phyloP scores from a whole-genome alignment of 2,888 invertebrate species.

The Notodonta dromedarius region DNA sequence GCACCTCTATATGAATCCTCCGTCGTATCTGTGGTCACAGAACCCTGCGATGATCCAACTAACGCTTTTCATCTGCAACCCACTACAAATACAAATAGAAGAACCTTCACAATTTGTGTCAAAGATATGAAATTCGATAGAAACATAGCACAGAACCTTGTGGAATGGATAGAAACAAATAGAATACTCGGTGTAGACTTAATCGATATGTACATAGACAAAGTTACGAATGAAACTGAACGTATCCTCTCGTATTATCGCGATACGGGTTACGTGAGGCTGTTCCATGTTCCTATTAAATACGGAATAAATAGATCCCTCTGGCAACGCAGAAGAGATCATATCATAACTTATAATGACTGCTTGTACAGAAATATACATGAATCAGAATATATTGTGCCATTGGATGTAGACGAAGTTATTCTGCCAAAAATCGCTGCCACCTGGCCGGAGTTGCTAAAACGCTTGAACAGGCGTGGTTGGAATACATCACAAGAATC shows the following conservation, averaged over 20 bases:
- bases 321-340: slow-evolving; percentile 89
- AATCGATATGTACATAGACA: slow-evolving; percentile 87
- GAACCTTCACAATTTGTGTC: slow-evolving; percentile 87
- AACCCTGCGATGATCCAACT: slow-evolving; percentile 77
- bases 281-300: slow-evolving; percentile 82
- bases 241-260: slow-evolving; percentile 84
- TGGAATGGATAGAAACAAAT: slow-evolving; percentile 90
- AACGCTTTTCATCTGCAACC: slow-evolving; percentile 69
- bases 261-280: slow-evolving; percentile 71
- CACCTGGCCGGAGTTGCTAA: slow-evolving; percentile 84
- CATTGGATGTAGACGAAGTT: slow-evolving; percentile 90
- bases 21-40: slow-evolving; percentile 76
- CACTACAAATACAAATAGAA: slow-evolving; percentile 39
- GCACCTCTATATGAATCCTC: slow-evolving; percentile 63
- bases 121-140: slow-evolving; percentile 88
- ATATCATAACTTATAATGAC: slow-evolving; percentile 90
- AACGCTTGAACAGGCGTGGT: slow-evolving; percentile 68
- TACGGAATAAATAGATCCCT: slow-evolving; percentile 62
- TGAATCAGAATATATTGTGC: slow-evolving; percentile 86
- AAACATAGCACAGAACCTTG: slow-evolving; percentile 85
- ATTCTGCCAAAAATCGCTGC: slow-evolving; percentile 86
- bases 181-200: slow-evolving; percentile 87
- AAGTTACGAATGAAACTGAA: slow-evolving; percentile 80
- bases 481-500: slow-evolving; percentile 79
- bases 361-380: slow-evolving; percentile 89